phyloP scores from a whole-genome alignment of 2,888 invertebrate genomes.

The Halictus ligatus region DNA sequence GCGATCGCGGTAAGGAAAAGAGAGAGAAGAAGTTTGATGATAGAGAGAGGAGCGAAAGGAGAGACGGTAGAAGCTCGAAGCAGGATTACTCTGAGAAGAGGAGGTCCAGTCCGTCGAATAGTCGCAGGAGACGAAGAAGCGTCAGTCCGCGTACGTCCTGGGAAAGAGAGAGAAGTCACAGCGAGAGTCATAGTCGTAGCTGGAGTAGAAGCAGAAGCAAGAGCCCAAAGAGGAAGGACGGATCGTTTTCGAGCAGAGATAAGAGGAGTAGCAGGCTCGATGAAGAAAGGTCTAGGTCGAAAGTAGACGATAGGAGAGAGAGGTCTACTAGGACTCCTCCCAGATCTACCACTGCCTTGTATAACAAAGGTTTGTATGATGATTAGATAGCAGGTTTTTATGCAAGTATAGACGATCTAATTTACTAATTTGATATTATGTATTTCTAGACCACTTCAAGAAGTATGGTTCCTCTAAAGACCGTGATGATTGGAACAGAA shows the following conservation, averaged over 20 bases:
- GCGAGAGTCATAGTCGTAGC: conserved; percentile 76
- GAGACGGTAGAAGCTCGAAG: conserved; percentile 55
- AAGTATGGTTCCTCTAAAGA: conserved; percentile 69
- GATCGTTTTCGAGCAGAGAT: conserved; percentile 51
- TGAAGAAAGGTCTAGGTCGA: conserved; percentile 69
- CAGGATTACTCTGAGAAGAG: conserved; percentile 66
- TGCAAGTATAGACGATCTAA: no score
- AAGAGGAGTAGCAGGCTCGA: conserved; percentile 65
- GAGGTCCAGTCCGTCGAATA: conserved; percentile 71
- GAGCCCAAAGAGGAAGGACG: conserved; percentile 78
- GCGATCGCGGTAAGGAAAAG: conserved; percentile 71
- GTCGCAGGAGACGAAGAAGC: conserved; percentile 64
- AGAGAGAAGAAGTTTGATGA: conserved; percentile 69
- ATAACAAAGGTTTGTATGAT: conserved; percentile 47
- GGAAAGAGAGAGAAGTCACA: conserved; percentile 76
- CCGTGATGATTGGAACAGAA: conserved; percentile 71
- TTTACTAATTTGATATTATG: neutral
- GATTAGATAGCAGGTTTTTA: neutral
- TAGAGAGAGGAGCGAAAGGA: conserved; percentile 57
- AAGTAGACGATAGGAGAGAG: conserved; percentile 74
- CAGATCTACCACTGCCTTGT: conserved; percentile 58
- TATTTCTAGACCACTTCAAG: conserved; percentile 65
- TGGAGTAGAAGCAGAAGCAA: conserved; percentile 79
- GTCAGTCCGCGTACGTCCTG: conserved; percentile 74
- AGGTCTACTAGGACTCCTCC: conserved; percentile 76